Conservation (phyloP, 2,113 vertebrate genomes). For the Burhinus bistriatus region DNA sequence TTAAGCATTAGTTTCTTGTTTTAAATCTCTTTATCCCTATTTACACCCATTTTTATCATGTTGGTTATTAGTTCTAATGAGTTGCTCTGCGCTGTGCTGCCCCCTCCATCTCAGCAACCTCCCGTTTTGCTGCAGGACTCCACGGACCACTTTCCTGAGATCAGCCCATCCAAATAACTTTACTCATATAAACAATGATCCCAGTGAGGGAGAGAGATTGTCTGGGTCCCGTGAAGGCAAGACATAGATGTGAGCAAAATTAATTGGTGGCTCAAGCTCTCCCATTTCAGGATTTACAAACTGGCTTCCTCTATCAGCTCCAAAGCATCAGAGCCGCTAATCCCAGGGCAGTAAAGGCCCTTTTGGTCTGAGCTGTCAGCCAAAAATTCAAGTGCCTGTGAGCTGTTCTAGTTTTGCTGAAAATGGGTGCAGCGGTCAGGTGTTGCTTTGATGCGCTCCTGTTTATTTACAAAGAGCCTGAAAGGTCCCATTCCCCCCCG, state of each 20-base stretch:
- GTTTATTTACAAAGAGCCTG: conserved; percentile 53
- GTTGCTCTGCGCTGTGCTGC: neutral
- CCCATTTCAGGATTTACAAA: neutral
- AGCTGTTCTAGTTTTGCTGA: neutral
- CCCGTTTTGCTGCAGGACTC: neutral
- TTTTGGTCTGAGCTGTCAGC: conserved; percentile 34
- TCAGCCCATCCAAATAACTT: neutral
- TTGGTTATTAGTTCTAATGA: neutral
- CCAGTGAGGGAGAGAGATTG: neutral
- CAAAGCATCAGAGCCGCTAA: neutral
- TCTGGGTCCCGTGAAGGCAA: neutral
- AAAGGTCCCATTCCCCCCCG: conserved; percentile 14
- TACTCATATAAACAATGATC: neutral
- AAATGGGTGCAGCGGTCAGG: conserved; percentile 6
- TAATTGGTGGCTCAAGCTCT: neutral
- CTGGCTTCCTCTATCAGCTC: neutral
- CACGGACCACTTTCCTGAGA: neutral
- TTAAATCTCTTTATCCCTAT: conserved; percentile 14
- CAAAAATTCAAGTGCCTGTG: conserved; percentile 15
- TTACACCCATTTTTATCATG: neutral
- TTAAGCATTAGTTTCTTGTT: neutral
- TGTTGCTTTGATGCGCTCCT: conserved; percentile 51
- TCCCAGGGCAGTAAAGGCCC: neutral
- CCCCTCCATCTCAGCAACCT: neutral
- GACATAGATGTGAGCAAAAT: neutral